Evolutionary conservation across 2,797 vertebrate genomes (phyloP).

Genomic region (Limosa lapponica): DNA sequence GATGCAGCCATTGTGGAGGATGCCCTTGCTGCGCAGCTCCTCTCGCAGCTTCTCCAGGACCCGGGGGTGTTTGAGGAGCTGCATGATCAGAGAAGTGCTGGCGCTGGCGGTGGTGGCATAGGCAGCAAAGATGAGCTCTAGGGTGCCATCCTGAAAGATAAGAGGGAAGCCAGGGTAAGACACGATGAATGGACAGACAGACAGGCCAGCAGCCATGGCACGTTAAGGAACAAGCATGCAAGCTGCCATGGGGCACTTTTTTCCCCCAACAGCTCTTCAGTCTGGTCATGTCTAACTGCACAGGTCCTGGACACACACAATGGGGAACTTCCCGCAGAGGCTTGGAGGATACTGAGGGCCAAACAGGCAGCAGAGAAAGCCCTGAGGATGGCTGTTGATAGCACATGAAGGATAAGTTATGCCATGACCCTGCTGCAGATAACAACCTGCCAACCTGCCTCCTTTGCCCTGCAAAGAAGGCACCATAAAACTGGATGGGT

Average conservation of each 20-base stretch:
- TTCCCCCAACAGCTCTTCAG: background rate
- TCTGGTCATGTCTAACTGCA: background rate
- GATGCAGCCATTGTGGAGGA: constrained; percentile 91
- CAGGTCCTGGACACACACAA: background rate
- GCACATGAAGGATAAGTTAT: background rate
- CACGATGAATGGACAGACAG: fast-evolving
- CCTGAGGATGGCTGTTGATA: background rate
- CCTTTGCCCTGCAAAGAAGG: background rate
- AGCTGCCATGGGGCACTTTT: fast-evolving
- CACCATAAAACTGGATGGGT: background rate
- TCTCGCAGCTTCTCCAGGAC: constrained; percentile 93
- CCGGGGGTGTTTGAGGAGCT: constrained; percentile 90
- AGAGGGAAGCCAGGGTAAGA: background rate
- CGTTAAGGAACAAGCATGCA: fast-evolving
- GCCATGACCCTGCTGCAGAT: fast-evolving
- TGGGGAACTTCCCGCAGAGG: fast-evolving
- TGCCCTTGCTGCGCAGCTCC: constrained; percentile 88
- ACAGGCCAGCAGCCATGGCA: fast-evolving
- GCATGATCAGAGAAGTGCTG: constrained; percentile 96
- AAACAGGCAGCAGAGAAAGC: fast-evolving
- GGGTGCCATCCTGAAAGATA: constrained; percentile 81
- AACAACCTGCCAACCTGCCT: background rate
- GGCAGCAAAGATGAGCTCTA: constrained; percentile 95
- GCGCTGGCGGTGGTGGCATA: constrained; percentile 95
- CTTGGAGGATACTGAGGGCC: background rate